These are phyloP conservation scores for Hypotaenidia okinawae DNA, from an alignment of 2,797 vertebrate species.

Conservation along the genomic window DNA sequence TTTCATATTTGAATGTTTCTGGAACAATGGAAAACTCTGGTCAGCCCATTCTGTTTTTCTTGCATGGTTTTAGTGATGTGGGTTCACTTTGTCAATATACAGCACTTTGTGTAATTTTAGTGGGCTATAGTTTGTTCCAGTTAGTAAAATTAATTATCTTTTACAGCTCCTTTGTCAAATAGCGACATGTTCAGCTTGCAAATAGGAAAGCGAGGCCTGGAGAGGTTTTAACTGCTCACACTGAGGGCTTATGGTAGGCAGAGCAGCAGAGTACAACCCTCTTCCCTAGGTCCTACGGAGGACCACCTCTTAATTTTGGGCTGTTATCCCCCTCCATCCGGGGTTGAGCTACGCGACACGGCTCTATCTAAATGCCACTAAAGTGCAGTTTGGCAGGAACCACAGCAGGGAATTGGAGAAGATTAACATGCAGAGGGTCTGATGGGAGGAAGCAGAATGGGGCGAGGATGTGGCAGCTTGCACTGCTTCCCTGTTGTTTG, in stretches of 20 bases:
- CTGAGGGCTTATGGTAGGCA: background rate
- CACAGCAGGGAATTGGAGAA: background rate
- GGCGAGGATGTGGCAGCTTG: fast-evolving
- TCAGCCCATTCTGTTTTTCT: background rate
- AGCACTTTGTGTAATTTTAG: background rate
- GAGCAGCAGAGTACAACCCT: background rate
- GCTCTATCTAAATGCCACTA: background rate
- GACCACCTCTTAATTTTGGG: background rate
- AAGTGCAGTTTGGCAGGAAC: background rate
- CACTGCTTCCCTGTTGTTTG: background rate
- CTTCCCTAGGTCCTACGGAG: background rate
- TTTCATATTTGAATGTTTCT: background rate
- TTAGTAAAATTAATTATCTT: background rate
- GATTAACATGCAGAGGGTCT: fast-evolving
- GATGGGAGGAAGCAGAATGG: background rate
- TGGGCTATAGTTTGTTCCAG: background rate
- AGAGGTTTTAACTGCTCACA: background rate
- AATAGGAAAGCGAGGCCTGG: background rate
- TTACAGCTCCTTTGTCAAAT: background rate
- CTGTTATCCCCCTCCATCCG: background rate
- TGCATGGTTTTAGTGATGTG: background rate
- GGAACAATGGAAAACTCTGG: background rate
- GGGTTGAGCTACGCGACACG: fast-evolving
- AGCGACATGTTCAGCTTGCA: fast-evolving
- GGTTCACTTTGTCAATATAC: background rate